Base-by-base conservation (phyloP, 2,797 vertebrate genomes). In the Manis javanica region DNA sequence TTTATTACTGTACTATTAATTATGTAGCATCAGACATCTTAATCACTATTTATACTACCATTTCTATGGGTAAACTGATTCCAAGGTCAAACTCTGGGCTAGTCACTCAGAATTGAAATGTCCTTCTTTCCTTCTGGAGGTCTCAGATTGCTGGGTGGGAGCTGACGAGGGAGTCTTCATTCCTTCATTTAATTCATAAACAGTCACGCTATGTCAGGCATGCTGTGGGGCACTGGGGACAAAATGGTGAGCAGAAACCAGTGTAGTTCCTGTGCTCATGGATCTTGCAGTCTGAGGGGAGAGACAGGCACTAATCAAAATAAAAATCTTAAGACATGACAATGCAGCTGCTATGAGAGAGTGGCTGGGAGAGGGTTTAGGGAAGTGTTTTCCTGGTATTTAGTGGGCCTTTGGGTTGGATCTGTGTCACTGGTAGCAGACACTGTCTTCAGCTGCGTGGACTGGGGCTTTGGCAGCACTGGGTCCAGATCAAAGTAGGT, bases 1-100 rank as follows among this genome's bases (percentile, higher is more conserved):
- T 83, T 95, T 94, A 72, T 88, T 61, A 69, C 21, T 79, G 34
- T 39, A n/a, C 18, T 83, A 39, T 77, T 87, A 92, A 71, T 79
- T 68, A 78, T 3, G 9, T 78, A 90, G 51, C 53, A 86, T 21
- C 18, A 93, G 86, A 64, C 4, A 23, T 59, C 55, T 46, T 72
- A 11, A 59, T 71, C 18, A 53, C 63, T 88, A 59, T 49, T 75
- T 75, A 66, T 72, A 46, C 21, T 75, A 29, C n/a, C 49, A 53
- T 93, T 93, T 93, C 61, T 85, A 5, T 49, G 74, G 53, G 19
- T 68, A 86, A 53, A 63, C 59, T 57, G 14, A 72, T 61, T 92
- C 49, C 14, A 55, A 74, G 55, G 46, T 87, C 77, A 92, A 64
- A n/a, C 13, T 55, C 21, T n/a, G 7, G 31, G 10, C 79, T 37